Evolutionary conservation across 23 tunicate species (phyloP).

Genomic region (Aplidium turbinatum): DNA sequence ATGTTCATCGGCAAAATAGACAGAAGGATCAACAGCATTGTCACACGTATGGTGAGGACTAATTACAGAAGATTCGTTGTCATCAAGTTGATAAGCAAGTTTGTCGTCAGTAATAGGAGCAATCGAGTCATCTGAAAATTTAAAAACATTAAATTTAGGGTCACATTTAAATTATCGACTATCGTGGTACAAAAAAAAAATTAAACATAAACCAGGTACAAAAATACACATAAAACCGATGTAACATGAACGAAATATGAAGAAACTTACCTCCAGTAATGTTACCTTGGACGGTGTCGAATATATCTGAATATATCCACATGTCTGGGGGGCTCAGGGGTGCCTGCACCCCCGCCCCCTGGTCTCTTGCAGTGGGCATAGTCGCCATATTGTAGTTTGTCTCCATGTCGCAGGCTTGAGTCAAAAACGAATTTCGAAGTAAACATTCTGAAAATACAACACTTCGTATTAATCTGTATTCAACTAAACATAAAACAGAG

Average conservation of each 20-base stretch:
- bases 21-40: constrained; percentile 29
- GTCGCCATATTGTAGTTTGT: constrained; percentile 19
- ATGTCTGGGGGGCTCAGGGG: too few relatives aligned
- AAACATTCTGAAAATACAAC: constrained; percentile 40
- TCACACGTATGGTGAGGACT: neutral
- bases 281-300: too few relatives aligned
- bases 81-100: neutral
- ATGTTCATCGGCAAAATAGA: too few relatives aligned
- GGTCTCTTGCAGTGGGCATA: constrained; percentile 10
- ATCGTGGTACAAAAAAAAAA: too few relatives aligned
- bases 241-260: too few relatives aligned
- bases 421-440: constrained; percentile 30
- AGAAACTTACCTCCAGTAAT: too few relatives aligned
- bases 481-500: neutral
- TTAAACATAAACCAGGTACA: too few relatives aligned
- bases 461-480: neutral
- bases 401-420: constrained; percentile 26
- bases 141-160: neutral
- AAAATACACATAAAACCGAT: too few relatives aligned
- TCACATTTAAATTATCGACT: too few relatives aligned
- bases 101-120: constrained; percentile 1
- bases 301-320: too few relatives aligned
- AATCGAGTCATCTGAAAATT: neutral
- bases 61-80: neutral
- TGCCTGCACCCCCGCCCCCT: constrained; percentile 17